Evolutionary conservation across 2,113 vertebrate genomes (phyloP).

Genomic region (Anolis sagrei): DNA sequence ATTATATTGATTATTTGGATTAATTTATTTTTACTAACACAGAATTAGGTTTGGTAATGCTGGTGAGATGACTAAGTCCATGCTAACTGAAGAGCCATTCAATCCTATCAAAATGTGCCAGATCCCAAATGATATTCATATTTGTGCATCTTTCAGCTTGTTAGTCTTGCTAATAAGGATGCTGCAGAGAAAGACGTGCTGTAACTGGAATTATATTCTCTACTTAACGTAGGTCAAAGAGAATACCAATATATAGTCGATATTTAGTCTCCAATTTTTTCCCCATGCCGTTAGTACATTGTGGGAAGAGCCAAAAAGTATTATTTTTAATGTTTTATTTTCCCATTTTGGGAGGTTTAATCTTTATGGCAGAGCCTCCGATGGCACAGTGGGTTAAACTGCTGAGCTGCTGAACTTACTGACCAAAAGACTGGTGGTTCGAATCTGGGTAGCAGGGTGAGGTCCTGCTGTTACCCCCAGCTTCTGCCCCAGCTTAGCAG

Average conservation of each 20-base stretch:
- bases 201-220: neutral
- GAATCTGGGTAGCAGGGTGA: too few relatives aligned
- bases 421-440: too few relatives aligned
- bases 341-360: too few relatives aligned
- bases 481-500: too few relatives aligned
- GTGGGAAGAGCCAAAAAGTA: neutral
- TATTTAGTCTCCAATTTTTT: neutral
- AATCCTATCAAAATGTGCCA: neutral
- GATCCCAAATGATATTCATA: neutral
- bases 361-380: too few relatives aligned
- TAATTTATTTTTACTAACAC: neutral
- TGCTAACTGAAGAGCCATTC: neutral
- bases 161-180: neutral
- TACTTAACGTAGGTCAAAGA: neutral
- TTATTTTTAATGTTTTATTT: neutral
- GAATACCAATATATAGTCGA: neutral
- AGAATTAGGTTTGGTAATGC: neutral
- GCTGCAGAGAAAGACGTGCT: neutral
- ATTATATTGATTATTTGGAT: neutral
- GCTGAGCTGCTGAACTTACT: too few relatives aligned
- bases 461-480: too few relatives aligned
- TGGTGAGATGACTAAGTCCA: neutral
- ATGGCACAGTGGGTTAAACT: too few relatives aligned
- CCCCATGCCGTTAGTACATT: neutral
- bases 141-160: neutral